phyloP scores from a whole-genome alignment of 1,140 invertebrate species.

The Drosophila suzukii region DNA sequence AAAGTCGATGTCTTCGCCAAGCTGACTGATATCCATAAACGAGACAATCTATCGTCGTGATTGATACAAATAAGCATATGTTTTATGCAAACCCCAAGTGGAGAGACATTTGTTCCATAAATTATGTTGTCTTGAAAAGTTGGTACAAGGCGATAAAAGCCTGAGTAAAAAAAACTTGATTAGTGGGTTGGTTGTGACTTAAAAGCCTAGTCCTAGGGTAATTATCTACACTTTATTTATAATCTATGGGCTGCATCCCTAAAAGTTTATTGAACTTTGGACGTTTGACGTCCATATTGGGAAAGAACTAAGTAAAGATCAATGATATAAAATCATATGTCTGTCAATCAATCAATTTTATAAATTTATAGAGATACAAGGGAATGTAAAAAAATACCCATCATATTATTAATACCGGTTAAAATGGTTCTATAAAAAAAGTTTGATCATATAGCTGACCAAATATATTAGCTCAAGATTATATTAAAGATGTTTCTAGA shows the following conservation, averaged over 20 bases:
- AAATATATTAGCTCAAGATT: too few species aligned
- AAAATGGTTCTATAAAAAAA: too few species aligned
- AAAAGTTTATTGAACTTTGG: constrained; percentile 28
- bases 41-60: constrained; percentile 27
- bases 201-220: not conserved
- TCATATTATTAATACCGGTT: too few species aligned
- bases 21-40: constrained; percentile 40
- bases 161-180: not conserved
- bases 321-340: too few species aligned
- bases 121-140: constrained; percentile 17
- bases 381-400: too few species aligned
- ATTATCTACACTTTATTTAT: constrained; percentile 1
- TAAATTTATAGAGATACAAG: too few species aligned
- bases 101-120: constrained; percentile 17
- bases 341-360: too few species aligned
- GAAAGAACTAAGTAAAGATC: too few species aligned
- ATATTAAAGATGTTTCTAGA: too few species aligned
- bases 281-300: too few species aligned
- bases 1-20: not conserved
- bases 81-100: constrained; percentile 10
- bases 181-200: not conserved
- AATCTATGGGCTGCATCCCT: constrained; percentile 1
- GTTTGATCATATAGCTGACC: too few species aligned
- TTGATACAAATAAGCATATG: constrained; percentile 33
- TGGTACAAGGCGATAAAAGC: not conserved